phyloP scores from a whole-genome alignment of 2,797 vertebrate species.

The Chrysolophus pictus region DNA sequence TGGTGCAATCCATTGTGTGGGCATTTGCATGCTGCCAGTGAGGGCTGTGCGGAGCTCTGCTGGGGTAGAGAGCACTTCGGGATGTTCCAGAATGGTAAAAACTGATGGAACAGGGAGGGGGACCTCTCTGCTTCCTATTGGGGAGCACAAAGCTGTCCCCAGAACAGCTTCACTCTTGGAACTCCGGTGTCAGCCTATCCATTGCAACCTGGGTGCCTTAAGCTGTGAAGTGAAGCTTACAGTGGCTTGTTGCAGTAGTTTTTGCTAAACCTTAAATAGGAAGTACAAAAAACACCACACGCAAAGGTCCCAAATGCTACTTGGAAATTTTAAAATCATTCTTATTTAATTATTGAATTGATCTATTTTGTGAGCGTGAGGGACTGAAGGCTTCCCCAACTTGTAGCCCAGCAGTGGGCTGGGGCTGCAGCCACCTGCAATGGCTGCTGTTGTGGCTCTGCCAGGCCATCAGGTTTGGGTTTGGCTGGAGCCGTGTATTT shows the following conservation, averaged over 20 bases:
- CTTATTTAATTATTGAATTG: neutral
- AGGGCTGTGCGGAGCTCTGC: neutral
- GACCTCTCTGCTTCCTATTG: fast-evolving
- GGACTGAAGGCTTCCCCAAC: neutral
- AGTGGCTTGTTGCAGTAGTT: neutral
- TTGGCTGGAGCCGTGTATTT: neutral
- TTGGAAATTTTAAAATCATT: neutral
- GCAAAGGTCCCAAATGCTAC: neutral
- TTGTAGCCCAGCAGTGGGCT: neutral
- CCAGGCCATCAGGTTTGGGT: neutral
- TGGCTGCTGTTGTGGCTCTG: neutral
- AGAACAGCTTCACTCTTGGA: neutral
- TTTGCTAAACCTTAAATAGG: neutral
- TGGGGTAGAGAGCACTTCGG: fast-evolving
- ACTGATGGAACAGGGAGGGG: neutral
- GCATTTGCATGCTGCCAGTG: neutral
- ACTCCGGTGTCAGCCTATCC: neutral
- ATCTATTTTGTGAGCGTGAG: neutral
- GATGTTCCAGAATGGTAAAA: neutral
- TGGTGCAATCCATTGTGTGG: fast-evolving
- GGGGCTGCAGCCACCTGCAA: neutral
- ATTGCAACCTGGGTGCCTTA: neutral
- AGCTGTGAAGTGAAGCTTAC: neutral
- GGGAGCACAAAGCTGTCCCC: neutral
- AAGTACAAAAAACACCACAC: neutral